Base-by-base conservation (phyloP, 2,797 vertebrate species). In the Aldrovandia affinis region DNA sequence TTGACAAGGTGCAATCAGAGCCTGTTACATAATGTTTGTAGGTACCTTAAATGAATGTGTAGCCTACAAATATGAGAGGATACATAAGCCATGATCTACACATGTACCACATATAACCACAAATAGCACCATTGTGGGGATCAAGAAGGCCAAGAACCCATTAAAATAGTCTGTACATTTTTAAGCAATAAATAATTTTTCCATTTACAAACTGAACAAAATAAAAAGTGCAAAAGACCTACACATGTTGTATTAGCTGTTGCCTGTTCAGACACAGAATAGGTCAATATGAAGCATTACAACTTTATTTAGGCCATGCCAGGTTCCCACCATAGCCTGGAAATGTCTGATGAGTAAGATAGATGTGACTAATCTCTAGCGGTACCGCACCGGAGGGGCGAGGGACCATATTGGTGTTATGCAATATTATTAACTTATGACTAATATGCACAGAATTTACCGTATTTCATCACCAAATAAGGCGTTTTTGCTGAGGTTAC, bases 341-440 rank as follows among this genome's bases (percentile, higher is more conserved):
- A 70, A 70, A 36, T 70, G 73, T 47, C 22, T 47, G 22, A 47
- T 77, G 73, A 77, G 42, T 75, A 77, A 77, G 20, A 70, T 14
- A 47, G 12, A 22, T 5, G 6, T 47, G 42, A 47, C 3, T 44
- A 44, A 77, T 20, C 25, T 77, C 42, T 42, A 39, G 20, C 8
- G 4, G 39, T 77, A 44, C 39, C 22, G 7, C 42, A 47, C 2
- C 73, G 14, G 22, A 77, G 68, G 36, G 68, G 6, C 2, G 22
- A 2, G 10, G 25, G 42, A 44, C 73, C 42, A 47, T 47, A 10
- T 12, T 25, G 73, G 39, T 47, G 42, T 77, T 77, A 47, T n/a
- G 39, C 39, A 77, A 77, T 42, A 44, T 77, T 47, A 44, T 77
- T 44, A 77, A 77, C 73, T 47, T 47, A 44, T 47, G 73, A 77